Evolutionary conservation across 2,113 vertebrate genomes (phyloP), one percentile per base, ranked within the genome.

Genomic region (Amazona vittata): DNA sequence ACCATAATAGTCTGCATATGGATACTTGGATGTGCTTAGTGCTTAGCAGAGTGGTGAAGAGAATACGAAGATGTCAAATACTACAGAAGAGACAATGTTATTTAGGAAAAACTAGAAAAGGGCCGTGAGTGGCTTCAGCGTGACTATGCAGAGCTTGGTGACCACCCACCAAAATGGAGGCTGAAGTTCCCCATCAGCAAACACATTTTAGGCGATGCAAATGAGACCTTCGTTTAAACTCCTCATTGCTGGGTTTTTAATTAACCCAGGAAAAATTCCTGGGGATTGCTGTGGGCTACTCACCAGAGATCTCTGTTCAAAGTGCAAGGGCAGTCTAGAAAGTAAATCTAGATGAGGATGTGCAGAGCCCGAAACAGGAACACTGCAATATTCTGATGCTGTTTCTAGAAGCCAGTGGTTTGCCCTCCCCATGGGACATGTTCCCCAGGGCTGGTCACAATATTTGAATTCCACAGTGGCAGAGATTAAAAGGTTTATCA

Each of bases 251-350:
- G 94, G 57, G 37, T 65, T 94, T 95, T 94, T 96, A 96, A 95
- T 96, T 96, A 97, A 95, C 67, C 46, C 59, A 91, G 57, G 78
- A 91, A 95, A 96, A 94, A 87, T 41, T 96, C 92, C 94, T 80
- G 84, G 91, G 93, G 83, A 95, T 91, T 84, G 95, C 95, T 96
- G 86, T 92, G 96, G 95, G 91, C 94, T 94, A 91, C 83, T 93
- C 76, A 64, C 76, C 92, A 88, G 81, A 94, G 90, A 93, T 81
- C 80, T 86, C 86, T 83, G 77, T 74, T 94, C 53, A 47, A 73
- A 93, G 67, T 59, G 28, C 75, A 95, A 80, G 85, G 73, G 52
- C 88, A 89, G 83, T 50, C 50, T 83, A 64, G 90, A 94, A 86
- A 75, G 85, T 78, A 95, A 93, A 95, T 71, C 93, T 44, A 47